Percentiles rank a stretch among this genome's conserved stretches.
Evolutionary conservation across 2,797 vertebrate species (phyloP).

Genomic region (Mormyrops boulengeri): DNA sequence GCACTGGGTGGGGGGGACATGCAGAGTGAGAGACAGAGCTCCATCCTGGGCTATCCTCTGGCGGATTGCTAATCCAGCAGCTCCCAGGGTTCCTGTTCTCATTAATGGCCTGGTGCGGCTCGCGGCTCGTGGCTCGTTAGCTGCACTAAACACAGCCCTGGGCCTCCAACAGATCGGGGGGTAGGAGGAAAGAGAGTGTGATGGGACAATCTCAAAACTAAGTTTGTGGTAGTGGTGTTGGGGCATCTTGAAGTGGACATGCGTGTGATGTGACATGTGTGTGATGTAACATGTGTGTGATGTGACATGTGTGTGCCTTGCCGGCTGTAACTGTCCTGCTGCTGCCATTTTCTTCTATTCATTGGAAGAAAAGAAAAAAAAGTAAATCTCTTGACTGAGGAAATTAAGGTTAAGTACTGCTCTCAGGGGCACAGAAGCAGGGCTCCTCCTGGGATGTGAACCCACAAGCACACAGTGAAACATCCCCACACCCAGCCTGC

Average conservation of each 20-base stretch:
- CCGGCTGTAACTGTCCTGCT: neutral
- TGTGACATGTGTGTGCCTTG: neutral
- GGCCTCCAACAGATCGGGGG: neutral
- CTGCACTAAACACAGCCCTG: neutral
- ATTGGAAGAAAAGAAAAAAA: neutral
- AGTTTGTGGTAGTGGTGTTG: neutral
- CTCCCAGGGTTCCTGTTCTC: neutral
- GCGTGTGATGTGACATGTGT: neutral
- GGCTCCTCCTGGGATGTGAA: neutral
- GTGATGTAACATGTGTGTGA: neutral
- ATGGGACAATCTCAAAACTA: too few species aligned
- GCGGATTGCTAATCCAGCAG: slow-evolving; percentile 4
- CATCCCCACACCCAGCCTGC: neutral
- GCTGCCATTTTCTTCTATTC: neutral
- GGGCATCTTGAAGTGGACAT: neutral
- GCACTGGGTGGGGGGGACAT: neutral
- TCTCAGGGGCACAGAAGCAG: slow-evolving; percentile 13
- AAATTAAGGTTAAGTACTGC: neutral
- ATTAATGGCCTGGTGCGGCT: neutral
- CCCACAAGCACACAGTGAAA: neutral
- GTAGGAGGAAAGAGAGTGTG: neutral
- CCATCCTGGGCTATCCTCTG: neutral
- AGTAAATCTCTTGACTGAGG: neutral
- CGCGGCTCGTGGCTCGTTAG: neutral
- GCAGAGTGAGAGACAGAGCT: neutral